These are phyloP conservation scores for Euphysa ruthae DNA, from an alignment of 30 jellyfish, hydroid and myxozoan genomes.

Conservation along the genomic window DNA sequence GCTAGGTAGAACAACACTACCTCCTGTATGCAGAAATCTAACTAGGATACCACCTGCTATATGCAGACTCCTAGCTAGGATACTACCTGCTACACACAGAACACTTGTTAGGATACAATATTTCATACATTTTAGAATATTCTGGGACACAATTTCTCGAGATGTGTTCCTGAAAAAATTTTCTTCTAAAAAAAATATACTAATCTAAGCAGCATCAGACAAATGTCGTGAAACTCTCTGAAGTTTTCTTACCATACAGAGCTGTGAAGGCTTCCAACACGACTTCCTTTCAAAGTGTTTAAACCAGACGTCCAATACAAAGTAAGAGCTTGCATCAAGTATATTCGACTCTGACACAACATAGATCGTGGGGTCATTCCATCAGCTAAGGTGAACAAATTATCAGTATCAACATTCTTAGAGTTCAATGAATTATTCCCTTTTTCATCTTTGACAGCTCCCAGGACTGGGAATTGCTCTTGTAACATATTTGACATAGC, in stretches of 20 bases:
- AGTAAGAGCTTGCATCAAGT: constrained; percentile 84
- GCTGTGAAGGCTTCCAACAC: constrained; percentile 92
- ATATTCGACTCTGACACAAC: constrained; percentile 62
- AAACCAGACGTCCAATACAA: constrained; percentile 96
- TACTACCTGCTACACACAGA: too few relatives aligned
- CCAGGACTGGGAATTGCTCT: constrained; percentile 97
- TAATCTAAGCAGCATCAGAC: too few relatives aligned
- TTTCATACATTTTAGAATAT: too few relatives aligned
- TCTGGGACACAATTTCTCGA: too few relatives aligned
- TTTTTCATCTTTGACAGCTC: constrained; percentile 73
- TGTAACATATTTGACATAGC: constrained; percentile 67
- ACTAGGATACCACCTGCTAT: too few relatives aligned
- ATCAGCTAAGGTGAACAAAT: constrained; percentile 5
- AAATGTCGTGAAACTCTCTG: too few relatives aligned
- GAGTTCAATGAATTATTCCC: constrained; percentile 15
- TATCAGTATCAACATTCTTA: constrained; percentile 22
- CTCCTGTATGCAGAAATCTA: too few relatives aligned
- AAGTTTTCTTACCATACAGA: constrained; percentile 64
- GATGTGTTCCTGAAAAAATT: too few relatives aligned
- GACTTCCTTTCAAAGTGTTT: constrained; percentile 87
- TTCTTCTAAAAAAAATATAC: too few relatives aligned
- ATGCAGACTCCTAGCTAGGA: too few relatives aligned
- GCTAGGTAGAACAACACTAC: too few relatives aligned
- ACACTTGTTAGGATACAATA: too few relatives aligned
- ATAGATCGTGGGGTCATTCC: constrained; percentile 64